phyloP scores from a whole-genome alignment of 53 echinoderm and acorn worm genomes.

The Patiria pectinifera region DNA sequence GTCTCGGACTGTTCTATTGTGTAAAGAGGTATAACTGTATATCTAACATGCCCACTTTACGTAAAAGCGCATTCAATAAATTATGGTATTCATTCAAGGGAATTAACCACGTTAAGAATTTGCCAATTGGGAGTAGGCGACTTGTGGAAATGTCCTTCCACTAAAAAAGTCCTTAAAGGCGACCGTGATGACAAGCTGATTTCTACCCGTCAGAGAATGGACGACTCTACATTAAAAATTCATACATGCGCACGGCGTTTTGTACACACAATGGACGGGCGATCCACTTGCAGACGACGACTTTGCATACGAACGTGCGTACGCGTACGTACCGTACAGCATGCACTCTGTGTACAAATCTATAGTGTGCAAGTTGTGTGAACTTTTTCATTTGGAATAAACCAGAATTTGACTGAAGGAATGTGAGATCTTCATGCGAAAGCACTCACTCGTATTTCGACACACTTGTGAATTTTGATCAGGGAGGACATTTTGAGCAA shows the following conservation, averaged over 20 bases:
- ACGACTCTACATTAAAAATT: constrained; percentile 59
- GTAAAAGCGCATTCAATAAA: not conserved
- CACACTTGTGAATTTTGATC: constrained; percentile 24
- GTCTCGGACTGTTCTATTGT: constrained; percentile 43
- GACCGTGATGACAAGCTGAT: too few species aligned
- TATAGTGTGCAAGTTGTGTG: not conserved
- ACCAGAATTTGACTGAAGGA: constrained; percentile 33
- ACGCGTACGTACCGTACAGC: not conserved
- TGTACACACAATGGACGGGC: constrained; percentile 46
- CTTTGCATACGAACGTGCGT: not conserved
- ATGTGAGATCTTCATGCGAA: constrained; percentile 54
- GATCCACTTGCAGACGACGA: constrained; percentile 17
- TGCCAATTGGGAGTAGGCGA: too few species aligned
- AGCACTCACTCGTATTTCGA: constrained; percentile 34
- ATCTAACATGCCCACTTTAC: not conserved
- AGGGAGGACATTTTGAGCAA: constrained; percentile 7
- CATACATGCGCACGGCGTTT: constrained; percentile 55
- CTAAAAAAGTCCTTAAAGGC: not conserved
- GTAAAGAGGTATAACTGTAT: not conserved
- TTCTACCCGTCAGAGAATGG: constrained; percentile 18
- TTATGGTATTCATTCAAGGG: not conserved
- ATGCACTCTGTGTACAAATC: not conserved
- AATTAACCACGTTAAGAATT: too few species aligned
- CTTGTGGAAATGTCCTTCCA: too few species aligned
- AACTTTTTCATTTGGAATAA: constrained; percentile 35